Evolutionary conservation across 2,888 invertebrate species (phyloP), one percentile per base, ranked within the genome.

Genomic region (Drosophila pseudotakahashii): DNA sequence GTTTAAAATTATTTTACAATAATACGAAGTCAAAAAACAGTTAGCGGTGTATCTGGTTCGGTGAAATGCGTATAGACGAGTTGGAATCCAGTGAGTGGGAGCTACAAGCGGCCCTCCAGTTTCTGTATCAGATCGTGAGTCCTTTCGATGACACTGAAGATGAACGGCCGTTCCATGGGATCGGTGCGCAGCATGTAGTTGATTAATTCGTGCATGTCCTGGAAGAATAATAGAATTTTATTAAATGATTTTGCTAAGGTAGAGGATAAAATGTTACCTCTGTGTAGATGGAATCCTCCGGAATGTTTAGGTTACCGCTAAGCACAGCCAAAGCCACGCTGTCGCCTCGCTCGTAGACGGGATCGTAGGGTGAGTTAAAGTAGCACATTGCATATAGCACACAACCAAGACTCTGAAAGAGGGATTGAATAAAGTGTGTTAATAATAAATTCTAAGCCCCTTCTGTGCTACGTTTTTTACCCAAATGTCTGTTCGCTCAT

Each of bases 401-500:
- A 91, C 97, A 98, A 13, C 97, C 98, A 75, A 97, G 92, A 60
- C 97, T 97, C 92, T 97, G 95, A 89, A 82, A 92, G 1, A 14
- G 26, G 26, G 23, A 45, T 42, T 10, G 19, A 42, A 19, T 7
- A 30, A 9, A 42, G 7, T 5, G 6, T 19, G 10, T 19, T 2
- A 42, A 4, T 19, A 30, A 30, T 7, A 30, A 26, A 2, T 30
- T 30, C 30, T 30, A 30, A 30, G 30, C 30, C 7, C 1, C 7
- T 7, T 2, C 7, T 30, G 7, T 30, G 30, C 30, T 2, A 7
- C n/a, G 5, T 32, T 2, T 11, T 0, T 11, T 52, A 92, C 92
- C 97, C 97, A 98, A 88, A 97, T 95, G 92, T 98, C 97, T 37
- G 96, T 96, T 76, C 96, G 92, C 91, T 97, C 96, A 90, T 97